Evolutionary conservation across 2,888 invertebrate species (phyloP).

Genomic region (Erannis defoliaria): DNA sequence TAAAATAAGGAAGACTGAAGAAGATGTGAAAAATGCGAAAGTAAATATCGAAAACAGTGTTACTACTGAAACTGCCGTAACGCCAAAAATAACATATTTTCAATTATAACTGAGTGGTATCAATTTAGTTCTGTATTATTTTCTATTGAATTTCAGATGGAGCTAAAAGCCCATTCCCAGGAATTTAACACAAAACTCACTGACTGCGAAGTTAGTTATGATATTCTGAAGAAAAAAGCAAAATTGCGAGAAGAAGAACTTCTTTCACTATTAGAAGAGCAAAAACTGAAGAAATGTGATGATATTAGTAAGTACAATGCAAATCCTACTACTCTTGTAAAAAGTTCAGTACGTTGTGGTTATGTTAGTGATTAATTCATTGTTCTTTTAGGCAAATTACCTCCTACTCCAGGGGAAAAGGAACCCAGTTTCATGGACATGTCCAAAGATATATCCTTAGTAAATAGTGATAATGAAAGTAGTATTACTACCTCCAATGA

Average conservation of each 20-base stretch:
- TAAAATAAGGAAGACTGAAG: constrained; percentile 59
- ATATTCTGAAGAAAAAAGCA: constrained; percentile 80
- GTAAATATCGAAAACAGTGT: constrained; percentile 16
- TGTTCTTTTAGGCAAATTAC: constrained; percentile 33
- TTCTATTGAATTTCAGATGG: constrained; percentile 52
- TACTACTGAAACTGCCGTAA: background rate
- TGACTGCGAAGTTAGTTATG: constrained; percentile 83
- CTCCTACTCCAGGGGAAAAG: constrained; percentile 45
- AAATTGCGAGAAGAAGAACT: constrained; percentile 86
- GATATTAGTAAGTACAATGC: constrained; percentile 56
- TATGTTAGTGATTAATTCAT: background rate
- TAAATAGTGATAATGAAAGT: constrained; percentile 69
- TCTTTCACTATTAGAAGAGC: constrained; percentile 76
- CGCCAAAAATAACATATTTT: background rate
- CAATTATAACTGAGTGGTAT: background rate
- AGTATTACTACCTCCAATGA: constrained; percentile 56
- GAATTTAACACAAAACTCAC: constrained; percentile 67
- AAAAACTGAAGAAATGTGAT: constrained; percentile 53
- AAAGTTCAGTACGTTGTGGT: too few relatives aligned
- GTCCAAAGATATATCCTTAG: constrained; percentile 70
- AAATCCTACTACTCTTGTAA: background rate
- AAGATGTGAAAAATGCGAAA: constrained; percentile 53
- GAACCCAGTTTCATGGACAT: constrained; percentile 66
- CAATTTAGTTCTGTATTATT: background rate
- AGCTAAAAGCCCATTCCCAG: constrained; percentile 62